Conservation (phyloP, 2,113 vertebrate genomes). For the Choloepus hoffmanni region DNA sequence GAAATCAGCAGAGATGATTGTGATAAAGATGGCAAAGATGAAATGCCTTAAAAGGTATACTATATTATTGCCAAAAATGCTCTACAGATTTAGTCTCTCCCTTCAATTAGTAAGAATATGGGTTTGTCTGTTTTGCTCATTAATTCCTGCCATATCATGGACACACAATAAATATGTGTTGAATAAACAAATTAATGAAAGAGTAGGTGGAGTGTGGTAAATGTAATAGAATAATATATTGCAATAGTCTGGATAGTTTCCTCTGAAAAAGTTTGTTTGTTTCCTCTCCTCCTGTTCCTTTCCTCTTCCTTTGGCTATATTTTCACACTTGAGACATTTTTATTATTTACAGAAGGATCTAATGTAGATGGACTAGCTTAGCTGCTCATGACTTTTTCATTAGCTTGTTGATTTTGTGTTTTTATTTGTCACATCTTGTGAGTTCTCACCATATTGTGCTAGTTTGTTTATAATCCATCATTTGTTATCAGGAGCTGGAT, state of each 20-base stretch:
- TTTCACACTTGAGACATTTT: constrained; percentile 34
- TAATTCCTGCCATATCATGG: neutral
- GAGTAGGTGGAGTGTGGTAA: neutral
- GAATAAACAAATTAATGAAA: constrained; percentile 19
- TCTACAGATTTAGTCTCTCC: neutral
- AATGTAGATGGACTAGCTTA: neutral
- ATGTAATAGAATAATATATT: neutral
- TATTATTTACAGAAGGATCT: constrained; percentile 40
- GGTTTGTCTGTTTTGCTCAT: neutral
- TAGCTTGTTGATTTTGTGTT: constrained; percentile 28
- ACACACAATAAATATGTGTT: neutral
- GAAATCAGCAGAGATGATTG: neutral
- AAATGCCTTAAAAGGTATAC: neutral
- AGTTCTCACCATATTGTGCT: constrained; percentile 35
- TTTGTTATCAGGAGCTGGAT: constrained; percentile 19
- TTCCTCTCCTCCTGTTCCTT: neutral
- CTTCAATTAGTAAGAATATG: neutral
- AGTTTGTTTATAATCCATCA: neutral
- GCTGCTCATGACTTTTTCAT: neutral
- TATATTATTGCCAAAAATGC: neutral
- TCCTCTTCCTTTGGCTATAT: neutral
- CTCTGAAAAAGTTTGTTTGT: neutral
- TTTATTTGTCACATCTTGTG: neutral
- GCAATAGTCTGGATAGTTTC: neutral
- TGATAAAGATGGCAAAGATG: neutral